Conservation (phyloP, 2,888 invertebrate species). For the Lathronympha strigana region DNA sequence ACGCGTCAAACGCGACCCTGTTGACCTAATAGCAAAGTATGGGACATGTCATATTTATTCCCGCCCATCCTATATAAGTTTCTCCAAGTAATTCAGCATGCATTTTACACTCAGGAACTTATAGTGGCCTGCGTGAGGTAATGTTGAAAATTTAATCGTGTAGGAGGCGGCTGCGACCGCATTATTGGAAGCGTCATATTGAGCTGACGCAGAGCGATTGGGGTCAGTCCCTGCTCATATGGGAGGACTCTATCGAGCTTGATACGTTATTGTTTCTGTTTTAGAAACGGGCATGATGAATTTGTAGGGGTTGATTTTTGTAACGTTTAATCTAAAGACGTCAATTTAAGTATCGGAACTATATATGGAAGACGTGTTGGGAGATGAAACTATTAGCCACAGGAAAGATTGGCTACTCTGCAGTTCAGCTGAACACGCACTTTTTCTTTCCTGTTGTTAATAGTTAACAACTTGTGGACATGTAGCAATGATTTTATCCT, state of each 20-base stretch:
- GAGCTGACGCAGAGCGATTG: constrained; percentile 66
- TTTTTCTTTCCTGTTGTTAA: no score
- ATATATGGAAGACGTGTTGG: neutral
- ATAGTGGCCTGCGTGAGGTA: constrained; percentile 58
- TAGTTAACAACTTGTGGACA: no score
- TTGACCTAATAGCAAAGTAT: neutral
- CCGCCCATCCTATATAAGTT: constrained; percentile 5
- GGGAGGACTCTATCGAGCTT: constrained; percentile 51
- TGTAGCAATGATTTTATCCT: no score
- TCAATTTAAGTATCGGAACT: no score
- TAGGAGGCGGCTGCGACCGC: constrained; percentile 57
- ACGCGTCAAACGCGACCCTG: no score
- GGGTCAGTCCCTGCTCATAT: constrained; percentile 52
- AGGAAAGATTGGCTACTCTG: no score
- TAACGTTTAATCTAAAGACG: constrained; percentile 10
- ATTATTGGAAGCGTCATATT: constrained; percentile 72
- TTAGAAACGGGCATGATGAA: constrained; percentile 33
- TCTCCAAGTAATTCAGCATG: constrained; percentile 19
- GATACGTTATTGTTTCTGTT: constrained; percentile 47
- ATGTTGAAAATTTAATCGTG: constrained; percentile 74
- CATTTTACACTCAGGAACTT: constrained; percentile 32
- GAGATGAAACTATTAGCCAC: no score
- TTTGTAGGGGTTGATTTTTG: constrained; percentile 8
- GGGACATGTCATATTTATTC: neutral
- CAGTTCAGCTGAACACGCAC: no score